Evolutionary conservation across 1,140 invertebrate genomes (phyloP).

Genomic region (Hestina assimilis): DNA sequence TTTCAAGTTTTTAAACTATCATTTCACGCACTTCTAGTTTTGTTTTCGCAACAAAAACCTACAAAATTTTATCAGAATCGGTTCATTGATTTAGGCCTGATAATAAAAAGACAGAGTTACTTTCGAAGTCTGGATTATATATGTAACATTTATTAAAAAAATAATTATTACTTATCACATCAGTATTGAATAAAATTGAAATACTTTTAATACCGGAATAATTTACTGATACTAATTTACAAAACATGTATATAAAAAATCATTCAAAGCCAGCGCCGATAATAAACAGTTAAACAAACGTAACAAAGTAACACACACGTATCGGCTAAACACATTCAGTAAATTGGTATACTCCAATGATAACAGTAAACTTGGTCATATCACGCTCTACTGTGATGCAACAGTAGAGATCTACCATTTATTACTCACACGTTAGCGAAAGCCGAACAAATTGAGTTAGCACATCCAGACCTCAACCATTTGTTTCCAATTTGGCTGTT

Average conservation of each 20-base stretch:
- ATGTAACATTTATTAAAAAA: no score
- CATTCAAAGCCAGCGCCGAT: not conserved
- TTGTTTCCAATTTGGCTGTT: constrained; percentile 66
- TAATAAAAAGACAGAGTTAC: no score
- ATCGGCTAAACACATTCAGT: not conserved
- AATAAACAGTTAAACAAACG: not conserved
- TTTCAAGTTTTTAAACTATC: no score
- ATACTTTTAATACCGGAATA: no score
- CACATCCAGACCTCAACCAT: constrained; percentile 61
- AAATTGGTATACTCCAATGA: constrained; percentile 15
- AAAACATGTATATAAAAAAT: no score
- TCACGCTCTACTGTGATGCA: constrained; percentile 26
- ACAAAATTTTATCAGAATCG: no score
- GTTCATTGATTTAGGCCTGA: no score
- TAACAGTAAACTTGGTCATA: constrained; percentile 41
- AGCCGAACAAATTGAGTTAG: constrained; percentile 74
- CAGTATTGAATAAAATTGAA: not conserved
- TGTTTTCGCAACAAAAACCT: no score
- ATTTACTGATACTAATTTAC: no score
- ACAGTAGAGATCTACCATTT: constrained; percentile 35
- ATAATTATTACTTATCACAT: no score
- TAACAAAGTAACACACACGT: not conserved
- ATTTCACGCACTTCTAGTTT: no score
- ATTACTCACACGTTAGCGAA: constrained; percentile 71
- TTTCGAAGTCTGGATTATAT: no score